Evolutionary conservation across 2,888 invertebrate species (phyloP), one percentile per base, ranked within the genome.

Genomic region (Ecdyonurus torrentis): DNA sequence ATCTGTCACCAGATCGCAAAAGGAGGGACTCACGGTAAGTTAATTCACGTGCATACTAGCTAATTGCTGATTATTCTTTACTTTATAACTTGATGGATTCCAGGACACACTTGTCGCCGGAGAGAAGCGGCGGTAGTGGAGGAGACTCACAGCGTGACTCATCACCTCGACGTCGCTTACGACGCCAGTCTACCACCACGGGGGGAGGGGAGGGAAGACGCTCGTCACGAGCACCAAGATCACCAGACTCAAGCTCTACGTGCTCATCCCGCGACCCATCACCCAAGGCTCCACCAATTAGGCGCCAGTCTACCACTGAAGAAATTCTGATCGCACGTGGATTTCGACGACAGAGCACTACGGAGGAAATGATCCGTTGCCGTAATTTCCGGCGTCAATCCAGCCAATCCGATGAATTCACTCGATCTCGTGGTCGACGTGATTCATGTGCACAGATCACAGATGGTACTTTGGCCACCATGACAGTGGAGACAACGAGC

Each of bases 401-500:
- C 70, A 91, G 91, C 1, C 92, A 92, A 74, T 91, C 91, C 70
- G 92, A 92, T 70, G 91, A 91, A 71, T 66, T 72, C 68, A 72
- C 73, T 22, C 71, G 74, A 58, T 81, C 72, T 66, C 79, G 87
- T 20, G 89, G 89, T 0, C 79, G 89, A 1, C 78, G 89, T 15
- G 92, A 93, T 73, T 92, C 92, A 1, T 86, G 88, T 58, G 91
- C 91, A 0, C 93, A 93, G 76, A 93, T 93, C 70, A 85, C 89
- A 63, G 92, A 93, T 71, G 93, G 93, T 19, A 93, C 92, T 24
- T 85, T 92, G 67, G 91, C 89, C 25, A 89, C 91, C 52, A 93
- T 93, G 93, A 91, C 91, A 0, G 91, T 92, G 24, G 92, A 93
- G 75, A 92, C 92, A 2, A 90, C 91, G 2, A 91, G 91, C 75